Evolutionary conservation across 1,140 invertebrate genomes (phyloP).

Genomic region (Riptortus pedestris): DNA sequence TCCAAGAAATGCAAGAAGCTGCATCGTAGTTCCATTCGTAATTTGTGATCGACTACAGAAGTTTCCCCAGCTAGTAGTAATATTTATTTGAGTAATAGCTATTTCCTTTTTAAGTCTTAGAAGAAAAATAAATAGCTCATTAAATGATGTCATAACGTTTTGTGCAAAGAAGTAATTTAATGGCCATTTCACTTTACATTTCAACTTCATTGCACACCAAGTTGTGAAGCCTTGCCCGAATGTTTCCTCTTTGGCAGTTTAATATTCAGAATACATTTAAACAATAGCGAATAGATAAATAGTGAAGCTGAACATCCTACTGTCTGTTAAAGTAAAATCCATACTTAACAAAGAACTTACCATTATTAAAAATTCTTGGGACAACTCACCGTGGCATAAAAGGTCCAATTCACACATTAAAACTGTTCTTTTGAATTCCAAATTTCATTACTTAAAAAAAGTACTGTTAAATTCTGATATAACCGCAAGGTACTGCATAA

Average conservation of each 20-base stretch:
- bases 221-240: neutral
- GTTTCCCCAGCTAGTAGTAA: neutral
- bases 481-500: too few relatives aligned
- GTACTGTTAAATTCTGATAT: too few relatives aligned
- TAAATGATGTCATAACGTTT: slow-evolving; percentile 5
- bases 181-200: slow-evolving; percentile 16
- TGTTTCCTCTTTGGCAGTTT: neutral
- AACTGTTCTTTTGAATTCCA: neutral
- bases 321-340: neutral
- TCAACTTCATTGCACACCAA: neutral
- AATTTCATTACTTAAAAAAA: neutral
- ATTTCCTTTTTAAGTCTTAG: neutral
- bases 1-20: slow-evolving; percentile 10
- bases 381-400: neutral
- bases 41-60: neutral
- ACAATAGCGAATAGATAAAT: slow-evolving; percentile 10
- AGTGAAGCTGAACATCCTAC: neutral
- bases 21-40: neutral
- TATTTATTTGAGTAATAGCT: neutral
- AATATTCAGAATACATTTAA: slow-evolving; percentile 15
- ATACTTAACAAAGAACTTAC: neutral
- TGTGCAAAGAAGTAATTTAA: slow-evolving; percentile 8
- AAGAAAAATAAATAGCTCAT: slow-evolving; percentile 15
- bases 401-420: slow-evolving; percentile 8
- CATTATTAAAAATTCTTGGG: slow-evolving; percentile 1